Evolutionary conservation across 1,140 invertebrate species (phyloP).

Genomic region (Leptinotarsa undecemlineata): DNA sequence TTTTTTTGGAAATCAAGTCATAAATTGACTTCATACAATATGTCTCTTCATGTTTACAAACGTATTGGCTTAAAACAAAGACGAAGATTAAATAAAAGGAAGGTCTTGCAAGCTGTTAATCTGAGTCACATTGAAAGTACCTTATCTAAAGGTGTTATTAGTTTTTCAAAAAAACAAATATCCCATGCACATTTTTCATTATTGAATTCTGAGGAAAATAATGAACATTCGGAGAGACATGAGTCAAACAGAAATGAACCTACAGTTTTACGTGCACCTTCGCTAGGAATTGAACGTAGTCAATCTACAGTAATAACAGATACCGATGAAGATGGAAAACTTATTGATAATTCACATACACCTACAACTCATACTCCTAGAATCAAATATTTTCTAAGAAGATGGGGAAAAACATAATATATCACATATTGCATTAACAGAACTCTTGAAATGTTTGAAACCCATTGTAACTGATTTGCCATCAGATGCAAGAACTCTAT

Average conservation of each 20-base stretch:
- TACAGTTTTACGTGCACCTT: not conserved
- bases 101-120: not conserved
- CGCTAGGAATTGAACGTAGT: not conserved
- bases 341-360: not conserved
- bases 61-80: not conserved
- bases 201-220: not conserved
- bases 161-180: not conserved
- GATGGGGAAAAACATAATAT: slow-evolving; percentile 9
- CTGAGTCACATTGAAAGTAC: slow-evolving; percentile 1
- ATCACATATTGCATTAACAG: slow-evolving; percentile 1
- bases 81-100: not conserved
- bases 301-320: not conserved
- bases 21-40: too few species aligned
- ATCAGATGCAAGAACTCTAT: slow-evolving; percentile 26
- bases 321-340: not conserved
- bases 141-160: not conserved
- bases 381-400: not conserved
- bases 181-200: not conserved
- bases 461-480: not conserved
- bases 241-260: not conserved
- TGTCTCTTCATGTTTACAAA: not conserved
- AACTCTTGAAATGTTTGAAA: slow-evolving; percentile 14
- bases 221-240: not conserved
- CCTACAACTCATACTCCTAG: not conserved
- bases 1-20: too few species aligned